Conservation (phyloP, 2,113 vertebrate genomes). For the Hippocampus abdominalis region DNA sequence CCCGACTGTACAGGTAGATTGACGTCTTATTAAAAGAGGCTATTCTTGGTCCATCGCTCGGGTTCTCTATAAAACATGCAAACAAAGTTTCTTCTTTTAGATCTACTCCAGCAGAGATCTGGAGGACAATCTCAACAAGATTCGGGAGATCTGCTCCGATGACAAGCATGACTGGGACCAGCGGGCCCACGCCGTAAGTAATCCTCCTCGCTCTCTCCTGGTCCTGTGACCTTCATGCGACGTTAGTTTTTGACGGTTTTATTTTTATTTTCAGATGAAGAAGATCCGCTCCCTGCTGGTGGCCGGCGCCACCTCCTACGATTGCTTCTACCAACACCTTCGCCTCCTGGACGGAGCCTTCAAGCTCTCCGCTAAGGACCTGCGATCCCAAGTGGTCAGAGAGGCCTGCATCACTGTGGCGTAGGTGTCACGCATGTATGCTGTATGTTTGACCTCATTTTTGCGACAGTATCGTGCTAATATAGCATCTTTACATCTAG, state of each 20-base stretch:
- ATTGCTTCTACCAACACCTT: conserved; percentile 95
- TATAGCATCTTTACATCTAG: conserved; percentile 54
- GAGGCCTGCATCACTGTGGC: conserved; percentile 97
- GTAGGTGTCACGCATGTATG: conserved; percentile 73
- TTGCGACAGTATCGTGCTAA: not conserved
- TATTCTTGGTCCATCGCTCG: not conserved
- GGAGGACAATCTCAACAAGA: conserved; percentile 97
- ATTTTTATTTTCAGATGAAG: conserved; percentile 76
- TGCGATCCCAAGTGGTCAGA: conserved; percentile 93
- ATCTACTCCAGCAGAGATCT: conserved; percentile 94
- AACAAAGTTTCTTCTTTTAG: conserved; percentile 55
- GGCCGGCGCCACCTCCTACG: conserved; percentile 86
- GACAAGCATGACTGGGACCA: conserved; percentile 99
- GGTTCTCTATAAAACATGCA: too few species aligned
- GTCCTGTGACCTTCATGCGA: not conserved
- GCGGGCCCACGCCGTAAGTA: conserved; percentile 83
- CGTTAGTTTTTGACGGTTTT: not conserved
- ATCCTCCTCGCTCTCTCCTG: not conserved
- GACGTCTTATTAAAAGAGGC: not conserved
- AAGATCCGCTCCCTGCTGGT: conserved; percentile 90
- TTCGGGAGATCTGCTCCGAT: conserved; percentile 94
- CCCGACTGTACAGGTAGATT: conserved; percentile 84
- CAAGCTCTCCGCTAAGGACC: conserved; percentile 95
- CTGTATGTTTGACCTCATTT: not conserved
- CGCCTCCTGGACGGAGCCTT: conserved; percentile 92